Base-by-base conservation (phyloP, 2,797 vertebrate genomes). In the Champsocephalus gunnari region DNA sequence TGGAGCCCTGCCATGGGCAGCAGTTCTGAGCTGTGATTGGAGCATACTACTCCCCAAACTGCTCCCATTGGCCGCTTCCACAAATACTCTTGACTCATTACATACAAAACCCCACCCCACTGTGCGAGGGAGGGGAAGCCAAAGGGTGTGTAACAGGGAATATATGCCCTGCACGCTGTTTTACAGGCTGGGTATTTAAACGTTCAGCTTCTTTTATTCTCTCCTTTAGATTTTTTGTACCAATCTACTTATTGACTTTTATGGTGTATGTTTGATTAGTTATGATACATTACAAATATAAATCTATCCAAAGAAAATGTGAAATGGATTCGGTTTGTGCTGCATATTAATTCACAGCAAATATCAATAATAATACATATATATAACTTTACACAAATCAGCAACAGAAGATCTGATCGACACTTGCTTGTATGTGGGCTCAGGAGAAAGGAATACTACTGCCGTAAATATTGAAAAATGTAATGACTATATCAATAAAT, bases 11-110 rank as follows among this genome's bases (percentile, higher is more conserved):
- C 79, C 73, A 79, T 58, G 54, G 85, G 57, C 77, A 74, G 78
- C 79, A 56, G 73, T 79, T 74, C 59, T 44, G 14, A 21, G 48
- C 60, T 62, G 44, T 88, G 92, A 94, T 95, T 94, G 93, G 94
- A 62, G 43, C 10, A 66, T 53, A 12, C 57, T 32, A 51, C 54
- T 71, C 38, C 72, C 62, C 71, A 44, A 73, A 3, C 59, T 62
- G 55, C 65, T 83, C 63, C 49, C 43, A 94, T 94, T 95, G 93
- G 94, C 65, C 63, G 32, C 9, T 76, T 49, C 48, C 69, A 86
- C 68, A 77, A 85, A 90, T 79, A 78, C 69, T 73, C 81, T 83
- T 51, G 66, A 44, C 88, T 92, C 86, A 92, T 94, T 93, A 75
- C 87, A 86, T 88, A 81, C 41, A 71, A 71, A 79, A 76, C 81